A percentile compares a stretch with the other conserved stretches of the same genome.
Evolutionary conservation across 2,888 invertebrate species (phyloP).

Genomic region (Lasioglossum villosulum): DNA sequence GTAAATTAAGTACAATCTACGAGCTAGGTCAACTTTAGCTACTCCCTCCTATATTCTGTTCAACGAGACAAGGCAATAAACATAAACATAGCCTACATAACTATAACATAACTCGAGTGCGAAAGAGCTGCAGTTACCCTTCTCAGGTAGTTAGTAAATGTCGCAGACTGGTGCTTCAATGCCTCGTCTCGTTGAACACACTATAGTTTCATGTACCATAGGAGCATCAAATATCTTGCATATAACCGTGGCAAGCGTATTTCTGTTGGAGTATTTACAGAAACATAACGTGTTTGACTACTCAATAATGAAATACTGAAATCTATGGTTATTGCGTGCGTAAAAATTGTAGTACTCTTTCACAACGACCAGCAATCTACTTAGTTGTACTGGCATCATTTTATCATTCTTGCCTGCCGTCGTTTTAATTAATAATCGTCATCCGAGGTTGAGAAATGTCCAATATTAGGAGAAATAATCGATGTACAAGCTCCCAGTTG

Average conservation of each 20-base stretch:
- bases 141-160: no score
- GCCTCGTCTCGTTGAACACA: no score
- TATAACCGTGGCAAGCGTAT: background rate
- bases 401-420: background rate
- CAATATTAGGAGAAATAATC: background rate
- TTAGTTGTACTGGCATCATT: background rate
- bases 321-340: background rate
- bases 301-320: background rate
- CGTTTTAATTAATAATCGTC: background rate
- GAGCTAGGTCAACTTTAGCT: background rate
- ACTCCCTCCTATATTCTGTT: background rate
- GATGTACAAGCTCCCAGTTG: slow-evolving; percentile 3
- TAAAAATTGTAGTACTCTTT: background rate
- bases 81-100: no score
- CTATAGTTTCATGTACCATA: background rate
- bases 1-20: background rate
- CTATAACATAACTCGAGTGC: background rate
- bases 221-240: background rate
- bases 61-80: background rate
- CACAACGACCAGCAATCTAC: background rate
- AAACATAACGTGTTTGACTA: background rate
- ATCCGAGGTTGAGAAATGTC: background rate
- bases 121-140: no score
- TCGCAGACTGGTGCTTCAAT: no score
- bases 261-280: background rate